Percentiles rank a stretch among this genome's conserved stretches.
These are phyloP conservation scores for Macropis europaea DNA, from an alignment of 2,888 invertebrate genomes.

Conservation along the genomic window DNA sequence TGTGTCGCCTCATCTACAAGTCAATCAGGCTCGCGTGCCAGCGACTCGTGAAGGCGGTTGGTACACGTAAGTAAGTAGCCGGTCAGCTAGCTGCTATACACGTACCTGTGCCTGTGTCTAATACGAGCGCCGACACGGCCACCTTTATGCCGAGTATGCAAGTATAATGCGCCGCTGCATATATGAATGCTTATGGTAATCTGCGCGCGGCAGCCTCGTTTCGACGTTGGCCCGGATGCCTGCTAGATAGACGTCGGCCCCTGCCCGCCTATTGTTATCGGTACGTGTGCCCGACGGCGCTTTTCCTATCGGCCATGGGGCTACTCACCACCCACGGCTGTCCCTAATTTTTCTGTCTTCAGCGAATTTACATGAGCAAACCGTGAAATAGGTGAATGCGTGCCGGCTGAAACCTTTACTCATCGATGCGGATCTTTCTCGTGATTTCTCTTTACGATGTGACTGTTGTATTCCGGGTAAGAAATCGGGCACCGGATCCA, in stretches of 20 bases:
- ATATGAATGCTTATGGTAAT: constrained; percentile 79
- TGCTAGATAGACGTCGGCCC: constrained; percentile 65
- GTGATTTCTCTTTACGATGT: no score
- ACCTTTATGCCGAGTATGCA: constrained; percentile 73
- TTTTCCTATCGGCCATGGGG: constrained; percentile 32
- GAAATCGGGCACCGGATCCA: no score
- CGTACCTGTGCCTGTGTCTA: constrained; percentile 44
- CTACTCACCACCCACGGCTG: background rate
- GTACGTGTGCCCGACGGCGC: constrained; percentile 48
- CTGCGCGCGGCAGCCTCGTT: constrained; percentile 72
- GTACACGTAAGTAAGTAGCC: constrained; percentile 66
- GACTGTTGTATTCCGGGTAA: no score
- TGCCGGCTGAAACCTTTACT: no score
- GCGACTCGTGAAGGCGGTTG: constrained; percentile 72
- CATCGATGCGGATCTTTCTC: no score
- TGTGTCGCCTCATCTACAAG: constrained; percentile 80
- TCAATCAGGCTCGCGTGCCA: constrained; percentile 79
- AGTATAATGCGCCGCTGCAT: constrained; percentile 77
- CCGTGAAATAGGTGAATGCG: no score
- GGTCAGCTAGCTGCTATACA: constrained; percentile 44
- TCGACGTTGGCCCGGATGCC: constrained; percentile 66
- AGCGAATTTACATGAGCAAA: no score
- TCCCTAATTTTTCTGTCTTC: background rate
- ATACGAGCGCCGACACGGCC: constrained; percentile 59
- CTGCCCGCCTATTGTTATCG: constrained; percentile 68